Evolutionary conservation across 2,797 vertebrate genomes (phyloP), one percentile per base, ranked within the genome.

Genomic region (Sebastes vulpes): DNA sequence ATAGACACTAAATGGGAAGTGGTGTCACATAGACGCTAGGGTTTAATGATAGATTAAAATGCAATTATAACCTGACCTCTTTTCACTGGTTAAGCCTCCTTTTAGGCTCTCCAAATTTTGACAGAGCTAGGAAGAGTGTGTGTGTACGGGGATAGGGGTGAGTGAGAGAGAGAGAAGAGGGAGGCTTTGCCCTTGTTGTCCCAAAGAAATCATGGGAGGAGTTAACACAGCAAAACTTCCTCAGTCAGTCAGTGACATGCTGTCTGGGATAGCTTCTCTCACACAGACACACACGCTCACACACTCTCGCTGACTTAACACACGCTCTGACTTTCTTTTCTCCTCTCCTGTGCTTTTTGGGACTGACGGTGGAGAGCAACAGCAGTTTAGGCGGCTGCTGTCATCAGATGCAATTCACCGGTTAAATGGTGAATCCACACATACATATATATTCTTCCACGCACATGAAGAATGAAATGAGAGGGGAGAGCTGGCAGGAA

Each of bases 161-260:
- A 42, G 48, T 18, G 77, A 74, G n/a, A 18, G 25, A n/a, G 25
- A 72, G 52, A 35, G 25, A 65, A 28, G n/a, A n/a, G 21, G 61
- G 57, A 75, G 89, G 72, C 31, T 73, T 50, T 72, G 57, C 64
- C 54, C 75, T 60, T 59, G 79, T 60, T 59, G 80, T 74, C 67
- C 76, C 29, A 76, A 64, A 88, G 57, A 87, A 83, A 66, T 59
- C 35, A 75, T 84, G 90, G 94, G 94, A 90, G 94, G 94, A 93
- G 94, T 92, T 82, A 75, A 52, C 18, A 80, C 18, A 80, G 72
- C 57, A 66, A 42, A 83, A 82, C 90, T 84, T 90, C 90, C 92
- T 89, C 81, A 72, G 85, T 87, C 84, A 83, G 60, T 84, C 42
- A 46, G 78, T 85, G 81, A 88, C 90, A 93, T 83, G 89, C 82